phyloP scores from a whole-genome alignment of 2,113 vertebrate genomes.

The Calypte anna region DNA sequence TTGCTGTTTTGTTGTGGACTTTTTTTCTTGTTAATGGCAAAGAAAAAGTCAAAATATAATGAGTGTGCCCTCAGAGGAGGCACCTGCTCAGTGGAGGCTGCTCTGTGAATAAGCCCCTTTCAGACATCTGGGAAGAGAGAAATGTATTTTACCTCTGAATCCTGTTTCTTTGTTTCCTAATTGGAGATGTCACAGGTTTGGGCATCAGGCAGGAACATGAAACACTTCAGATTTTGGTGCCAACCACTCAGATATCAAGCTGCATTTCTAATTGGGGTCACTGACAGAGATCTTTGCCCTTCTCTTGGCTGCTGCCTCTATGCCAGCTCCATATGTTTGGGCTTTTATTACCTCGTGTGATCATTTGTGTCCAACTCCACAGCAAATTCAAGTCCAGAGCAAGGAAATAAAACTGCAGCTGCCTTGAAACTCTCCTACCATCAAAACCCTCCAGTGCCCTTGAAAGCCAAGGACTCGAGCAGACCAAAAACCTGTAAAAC shows the following conservation, averaged over 20 bases:
- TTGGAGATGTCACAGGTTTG: background rate
- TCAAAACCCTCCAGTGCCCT: background rate
- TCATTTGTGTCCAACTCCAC: background rate
- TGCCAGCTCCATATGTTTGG: background rate
- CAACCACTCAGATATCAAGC: background rate
- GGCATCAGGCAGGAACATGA: conserved; percentile 6
- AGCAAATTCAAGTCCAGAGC: background rate
- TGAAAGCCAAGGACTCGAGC: background rate
- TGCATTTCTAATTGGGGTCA: background rate
- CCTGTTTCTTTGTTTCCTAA: conserved; percentile 1
- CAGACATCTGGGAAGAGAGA: background rate
- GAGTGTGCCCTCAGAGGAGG: background rate
- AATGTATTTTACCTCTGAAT: background rate
- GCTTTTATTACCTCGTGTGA: background rate
- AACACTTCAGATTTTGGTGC: background rate
- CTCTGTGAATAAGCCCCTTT: background rate
- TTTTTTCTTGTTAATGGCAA: background rate
- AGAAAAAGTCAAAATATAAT: background rate
- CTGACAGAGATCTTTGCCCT: background rate
- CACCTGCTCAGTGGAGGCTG: background rate
- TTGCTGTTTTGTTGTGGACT: background rate
- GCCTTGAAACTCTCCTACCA: background rate
- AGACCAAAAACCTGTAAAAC: background rate
- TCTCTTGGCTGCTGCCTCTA: background rate
- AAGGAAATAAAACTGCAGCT: background rate